phyloP scores from a whole-genome alignment of 2,888 invertebrate species.

The Homarus gammarus region DNA sequence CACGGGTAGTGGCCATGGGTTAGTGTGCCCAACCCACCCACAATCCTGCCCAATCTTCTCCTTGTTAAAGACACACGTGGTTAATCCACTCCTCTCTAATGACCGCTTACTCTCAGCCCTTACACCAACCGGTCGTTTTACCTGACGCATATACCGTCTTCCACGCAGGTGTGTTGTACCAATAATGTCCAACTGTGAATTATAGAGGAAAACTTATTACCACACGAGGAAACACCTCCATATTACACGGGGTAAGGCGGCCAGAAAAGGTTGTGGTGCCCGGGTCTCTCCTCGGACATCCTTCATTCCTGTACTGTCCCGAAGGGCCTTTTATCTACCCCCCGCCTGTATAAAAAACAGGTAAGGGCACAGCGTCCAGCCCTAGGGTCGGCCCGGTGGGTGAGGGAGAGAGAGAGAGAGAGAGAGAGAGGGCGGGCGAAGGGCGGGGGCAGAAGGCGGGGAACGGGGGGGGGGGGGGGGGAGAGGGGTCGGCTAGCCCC shows the following conservation, averaged over 20 bases:
- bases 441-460: slow-evolving; percentile 4
- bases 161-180: too few relatives aligned
- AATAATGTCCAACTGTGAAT: too few relatives aligned
- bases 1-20: neutral
- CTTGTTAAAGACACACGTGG: neutral
- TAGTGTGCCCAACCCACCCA: neutral
- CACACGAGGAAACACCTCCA: neutral
- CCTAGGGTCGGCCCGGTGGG: slow-evolving; percentile 16
- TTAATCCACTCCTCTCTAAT: slow-evolving; percentile 11
- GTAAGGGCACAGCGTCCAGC: slow-evolving; percentile 21
- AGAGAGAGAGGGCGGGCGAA: slow-evolving; percentile 3
- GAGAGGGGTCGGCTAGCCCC: slow-evolving; percentile 29
- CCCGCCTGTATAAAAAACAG: slow-evolving; percentile 13
- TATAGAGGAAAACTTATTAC: neutral
- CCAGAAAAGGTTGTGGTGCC: neutral
- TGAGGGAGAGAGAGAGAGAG: neutral
- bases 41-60: neutral
- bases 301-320: slow-evolving; percentile 26
- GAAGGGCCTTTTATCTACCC: slow-evolving; percentile 37
- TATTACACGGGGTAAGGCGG: neutral
- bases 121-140: too few relatives aligned
- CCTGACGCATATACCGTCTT: too few relatives aligned
- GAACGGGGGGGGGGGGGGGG: slow-evolving; percentile 9
- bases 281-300: neutral
- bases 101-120: slow-evolving; percentile 6